phyloP scores from a whole-genome alignment of 2,113 vertebrate genomes.

The Pelusios castaneus region DNA sequence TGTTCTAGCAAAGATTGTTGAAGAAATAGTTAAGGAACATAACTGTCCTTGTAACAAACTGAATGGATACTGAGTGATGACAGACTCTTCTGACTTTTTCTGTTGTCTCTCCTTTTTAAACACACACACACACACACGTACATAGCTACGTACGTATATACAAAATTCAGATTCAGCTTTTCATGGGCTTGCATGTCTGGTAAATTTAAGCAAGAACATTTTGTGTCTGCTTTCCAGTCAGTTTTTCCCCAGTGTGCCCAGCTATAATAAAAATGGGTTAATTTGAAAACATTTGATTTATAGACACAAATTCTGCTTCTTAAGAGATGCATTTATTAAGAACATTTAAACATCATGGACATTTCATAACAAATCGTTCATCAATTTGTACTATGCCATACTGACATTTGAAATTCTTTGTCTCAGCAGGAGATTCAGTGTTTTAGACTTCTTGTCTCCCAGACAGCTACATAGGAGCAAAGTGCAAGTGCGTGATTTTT shows the following conservation, averaged over 20 bases:
- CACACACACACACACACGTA: background rate
- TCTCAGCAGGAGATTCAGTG: slow-evolving; percentile 16
- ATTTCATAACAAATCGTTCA: slow-evolving; percentile 36
- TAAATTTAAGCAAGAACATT: background rate
- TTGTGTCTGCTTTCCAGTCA: background rate
- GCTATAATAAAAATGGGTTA: slow-evolving; percentile 10
- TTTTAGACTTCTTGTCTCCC: slow-evolving; percentile 3
- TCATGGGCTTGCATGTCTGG: background rate
- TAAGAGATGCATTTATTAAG: background rate
- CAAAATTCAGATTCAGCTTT: background rate
- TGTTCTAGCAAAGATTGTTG: background rate
- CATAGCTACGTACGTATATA: background rate
- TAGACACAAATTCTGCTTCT: background rate
- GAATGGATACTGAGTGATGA: background rate
- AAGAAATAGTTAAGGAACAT: background rate
- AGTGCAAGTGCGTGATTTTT: slow-evolving; percentile 6
- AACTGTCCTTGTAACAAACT: background rate
- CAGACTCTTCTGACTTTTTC: background rate
- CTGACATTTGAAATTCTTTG: slow-evolving; percentile 1
- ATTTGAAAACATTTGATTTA: slow-evolving; percentile 19
- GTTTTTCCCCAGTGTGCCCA: background rate
- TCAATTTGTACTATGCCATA: background rate
- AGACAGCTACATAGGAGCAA: background rate
- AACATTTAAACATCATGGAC: background rate
- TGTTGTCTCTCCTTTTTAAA: background rate